Base-by-base conservation (phyloP, 2,888 invertebrate species). In the Aquatica leii region DNA sequence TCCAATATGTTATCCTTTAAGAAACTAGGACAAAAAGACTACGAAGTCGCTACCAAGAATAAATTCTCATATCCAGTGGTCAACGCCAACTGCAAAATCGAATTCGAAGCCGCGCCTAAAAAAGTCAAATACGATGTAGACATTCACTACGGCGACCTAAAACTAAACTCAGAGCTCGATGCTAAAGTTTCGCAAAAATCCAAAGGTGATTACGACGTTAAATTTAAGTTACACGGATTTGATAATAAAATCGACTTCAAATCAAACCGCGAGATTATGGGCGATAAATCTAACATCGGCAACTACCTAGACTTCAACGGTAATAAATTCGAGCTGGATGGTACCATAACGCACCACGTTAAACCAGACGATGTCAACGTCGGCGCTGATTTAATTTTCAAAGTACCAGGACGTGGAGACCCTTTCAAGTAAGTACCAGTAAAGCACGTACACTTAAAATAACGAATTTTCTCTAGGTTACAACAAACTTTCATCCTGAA, bases 271-370 rank as follows among this genome's bases (percentile, higher is more conserved):
- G 85, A 86, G 41, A 82, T 88, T 1, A 75, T 85, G 0, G 85
- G 84, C 0, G 78, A 85, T 24, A 88, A 88, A 74, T 88, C 87
- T 0, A 89, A 89, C 74, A 83, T 88, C 41, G 84, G 85, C 41
- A 87, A 89, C 71, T 84, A 84, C 35, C 63, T 91, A 6, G 83
- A 84, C 2, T 70, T 90, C 12, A 86, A 86, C 48, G 84, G 87
- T 9, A 87, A 87, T 53, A 89, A 86, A 74, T 86, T 89, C 72
- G 86, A 88, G 71, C 78, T 88, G 0, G 86, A 86, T 21, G 87
- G 88, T 50, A 83, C 84, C 0, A 80, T 89, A 0, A 79, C 82
- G 0, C 87, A 89, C 73, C 85, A 83, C 54, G 77, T 83, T 2
- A 84, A 84, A 70, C 82, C 84, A 0, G 84, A 86, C 56, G 86